Evolutionary conservation across 2,797 vertebrate species (phyloP).

Genomic region (Squalus acanthias): DNA sequence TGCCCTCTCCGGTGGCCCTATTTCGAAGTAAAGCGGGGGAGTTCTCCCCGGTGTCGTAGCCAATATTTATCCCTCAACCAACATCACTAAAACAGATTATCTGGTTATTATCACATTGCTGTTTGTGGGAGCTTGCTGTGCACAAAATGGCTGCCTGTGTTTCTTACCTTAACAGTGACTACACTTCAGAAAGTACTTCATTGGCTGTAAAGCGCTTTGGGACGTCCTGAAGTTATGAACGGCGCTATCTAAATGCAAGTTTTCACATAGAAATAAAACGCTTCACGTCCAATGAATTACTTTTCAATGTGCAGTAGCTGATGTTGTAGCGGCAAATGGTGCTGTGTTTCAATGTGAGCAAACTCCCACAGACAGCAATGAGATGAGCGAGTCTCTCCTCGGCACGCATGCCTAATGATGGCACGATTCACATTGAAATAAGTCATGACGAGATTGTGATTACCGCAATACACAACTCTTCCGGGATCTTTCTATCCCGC

Average conservation of each 20-base stretch:
- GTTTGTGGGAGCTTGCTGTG: not conserved
- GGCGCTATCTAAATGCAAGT: not conserved
- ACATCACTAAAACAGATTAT: not conserved
- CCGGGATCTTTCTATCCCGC: not conserved
- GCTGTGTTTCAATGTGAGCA: not conserved
- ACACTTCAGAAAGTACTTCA: not conserved
- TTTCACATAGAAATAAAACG: not conserved
- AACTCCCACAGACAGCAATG: not conserved
- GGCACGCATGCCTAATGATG: not conserved
- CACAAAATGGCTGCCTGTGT: not conserved
- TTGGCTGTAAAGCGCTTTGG: not conserved
- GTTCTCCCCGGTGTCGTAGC: not conserved
- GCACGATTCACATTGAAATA: not conserved
- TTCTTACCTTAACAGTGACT: not conserved
- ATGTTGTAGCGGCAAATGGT: not conserved
- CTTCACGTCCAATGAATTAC: not conserved
- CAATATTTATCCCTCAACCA: not conserved
- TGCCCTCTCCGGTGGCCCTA: not conserved
- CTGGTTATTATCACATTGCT: not conserved
- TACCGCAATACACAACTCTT: not conserved
- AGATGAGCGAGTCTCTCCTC: not conserved
- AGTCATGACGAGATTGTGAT: too few relatives aligned
- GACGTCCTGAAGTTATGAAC: not conserved
- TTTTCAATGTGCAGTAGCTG: not conserved
- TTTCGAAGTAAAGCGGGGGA: not conserved